These are phyloP conservation scores for Lucilia sericata DNA, from an alignment of 1,140 invertebrate species.

Conservation along the genomic window DNA sequence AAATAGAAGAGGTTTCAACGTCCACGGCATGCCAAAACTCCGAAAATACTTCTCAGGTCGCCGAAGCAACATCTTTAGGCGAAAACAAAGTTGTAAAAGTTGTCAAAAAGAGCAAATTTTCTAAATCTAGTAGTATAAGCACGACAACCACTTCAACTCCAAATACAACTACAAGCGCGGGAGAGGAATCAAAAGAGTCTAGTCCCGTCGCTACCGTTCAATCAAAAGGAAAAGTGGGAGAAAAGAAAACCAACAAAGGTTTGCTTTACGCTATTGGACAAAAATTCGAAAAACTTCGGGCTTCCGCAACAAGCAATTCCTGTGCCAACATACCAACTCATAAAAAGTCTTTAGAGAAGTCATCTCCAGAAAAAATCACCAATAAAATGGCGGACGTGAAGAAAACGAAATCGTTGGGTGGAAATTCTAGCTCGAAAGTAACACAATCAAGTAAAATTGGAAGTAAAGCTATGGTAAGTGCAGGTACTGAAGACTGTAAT, in stretches of 20 bases:
- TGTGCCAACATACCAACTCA: constrained; percentile 35
- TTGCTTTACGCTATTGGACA: constrained; percentile 73
- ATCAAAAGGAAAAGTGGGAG: constrained; percentile 58
- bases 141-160: constrained; percentile 49
- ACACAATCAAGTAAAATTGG: background rate
- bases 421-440: background rate
- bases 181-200: constrained; percentile 60
- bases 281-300: constrained; percentile 75
- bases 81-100: constrained; percentile 60
- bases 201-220: constrained; percentile 52
- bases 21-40: background rate
- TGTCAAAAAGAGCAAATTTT: constrained; percentile 61
- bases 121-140: constrained; percentile 54
- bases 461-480: background rate
- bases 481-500: background rate
- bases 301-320: constrained; percentile 64
- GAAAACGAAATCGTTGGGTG: constrained; percentile 55
- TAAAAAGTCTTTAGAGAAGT: constrained; percentile 41
- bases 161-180: constrained; percentile 56
- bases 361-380: constrained; percentile 45
- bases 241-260: constrained; percentile 66
- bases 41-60: background rate
- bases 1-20: background rate
- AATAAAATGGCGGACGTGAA: constrained; percentile 48
- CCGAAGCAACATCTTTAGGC: constrained; percentile 53